Evolutionary conservation across 2,888 invertebrate genomes (phyloP).

Genomic region (Drosophila prolongata): DNA sequence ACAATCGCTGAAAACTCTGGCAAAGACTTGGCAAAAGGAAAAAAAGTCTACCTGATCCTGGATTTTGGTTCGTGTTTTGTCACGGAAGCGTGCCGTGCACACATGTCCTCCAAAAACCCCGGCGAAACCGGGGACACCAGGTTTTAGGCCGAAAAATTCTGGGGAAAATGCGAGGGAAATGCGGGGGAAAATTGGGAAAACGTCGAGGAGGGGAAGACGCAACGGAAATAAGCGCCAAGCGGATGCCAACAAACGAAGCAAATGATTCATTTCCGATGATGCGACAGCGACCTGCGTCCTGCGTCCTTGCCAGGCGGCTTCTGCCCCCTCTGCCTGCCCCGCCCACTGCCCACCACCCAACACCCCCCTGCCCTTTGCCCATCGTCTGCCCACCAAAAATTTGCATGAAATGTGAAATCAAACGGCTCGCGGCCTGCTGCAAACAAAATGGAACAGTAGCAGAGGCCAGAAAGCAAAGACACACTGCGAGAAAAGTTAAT

Average conservation of each 20-base stretch:
- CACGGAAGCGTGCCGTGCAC: slow-evolving; percentile 79
- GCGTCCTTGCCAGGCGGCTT: slow-evolving; percentile 34
- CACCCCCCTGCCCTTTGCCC: slow-evolving; percentile 15
- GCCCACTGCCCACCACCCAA: neutral
- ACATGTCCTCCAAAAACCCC: slow-evolving; percentile 56
- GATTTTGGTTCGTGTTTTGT: slow-evolving; percentile 59
- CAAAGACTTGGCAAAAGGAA: slow-evolving; percentile 22
- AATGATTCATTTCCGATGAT: slow-evolving; percentile 84
- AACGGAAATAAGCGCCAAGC: slow-evolving; percentile 83
- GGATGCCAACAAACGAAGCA: slow-evolving; percentile 84
- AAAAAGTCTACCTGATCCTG: slow-evolving; percentile 20
- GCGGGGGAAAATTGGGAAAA: slow-evolving; percentile 5
- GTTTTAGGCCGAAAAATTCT: slow-evolving; percentile 55
- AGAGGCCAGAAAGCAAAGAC: neutral
- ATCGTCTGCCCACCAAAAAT: slow-evolving; percentile 66
- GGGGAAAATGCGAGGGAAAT: neutral
- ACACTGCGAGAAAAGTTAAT: neutral
- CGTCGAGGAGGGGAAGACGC: slow-evolving; percentile 51
- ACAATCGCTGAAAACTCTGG: slow-evolving; percentile 8
- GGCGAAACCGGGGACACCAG: slow-evolving; percentile 36
- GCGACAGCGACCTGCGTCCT: slow-evolving; percentile 72
- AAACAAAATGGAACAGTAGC: slow-evolving; percentile 20
- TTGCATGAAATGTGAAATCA: slow-evolving; percentile 78
- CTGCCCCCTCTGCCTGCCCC: slow-evolving; percentile 5
- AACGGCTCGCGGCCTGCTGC: slow-evolving; percentile 50